Evolutionary conservation across 2,888 invertebrate genomes (phyloP).

Genomic region (Rhagium mordax): DNA sequence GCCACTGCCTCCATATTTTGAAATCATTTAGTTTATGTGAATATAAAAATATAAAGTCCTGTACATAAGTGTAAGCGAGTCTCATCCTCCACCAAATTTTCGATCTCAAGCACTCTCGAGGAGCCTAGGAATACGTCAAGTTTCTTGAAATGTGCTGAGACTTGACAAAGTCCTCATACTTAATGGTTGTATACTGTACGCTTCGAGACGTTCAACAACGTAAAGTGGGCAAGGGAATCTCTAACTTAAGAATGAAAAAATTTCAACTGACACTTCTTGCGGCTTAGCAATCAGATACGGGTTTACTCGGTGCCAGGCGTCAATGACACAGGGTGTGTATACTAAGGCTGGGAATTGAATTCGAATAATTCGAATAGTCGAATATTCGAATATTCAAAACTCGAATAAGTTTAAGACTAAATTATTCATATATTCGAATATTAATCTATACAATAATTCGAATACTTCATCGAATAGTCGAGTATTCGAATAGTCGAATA

Average conservation of each 20-base stretch:
- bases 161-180: not conserved
- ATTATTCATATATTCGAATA: too few relatives aligned
- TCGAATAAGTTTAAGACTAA: too few relatives aligned
- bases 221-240: not conserved
- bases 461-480: too few relatives aligned
- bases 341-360: too few relatives aligned
- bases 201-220: not conserved
- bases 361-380: too few relatives aligned
- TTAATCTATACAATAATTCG: too few relatives aligned
- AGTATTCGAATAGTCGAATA: too few relatives aligned
- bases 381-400: too few relatives aligned
- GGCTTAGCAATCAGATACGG: too few relatives aligned
- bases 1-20: not conserved
- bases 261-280: not conserved
- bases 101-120: not conserved
- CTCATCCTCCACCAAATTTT: not conserved
- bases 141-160: not conserved
- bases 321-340: too few relatives aligned
- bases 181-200: not conserved
- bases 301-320: too few relatives aligned
- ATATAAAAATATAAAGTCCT: not conserved
- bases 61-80: not conserved
- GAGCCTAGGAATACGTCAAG: not conserved
- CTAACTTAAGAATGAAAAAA: not conserved
- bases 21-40: not conserved